These are phyloP conservation scores for Erythrolamprus reginae DNA, from an alignment of 2,113 vertebrate species.

Conservation along the genomic window DNA sequence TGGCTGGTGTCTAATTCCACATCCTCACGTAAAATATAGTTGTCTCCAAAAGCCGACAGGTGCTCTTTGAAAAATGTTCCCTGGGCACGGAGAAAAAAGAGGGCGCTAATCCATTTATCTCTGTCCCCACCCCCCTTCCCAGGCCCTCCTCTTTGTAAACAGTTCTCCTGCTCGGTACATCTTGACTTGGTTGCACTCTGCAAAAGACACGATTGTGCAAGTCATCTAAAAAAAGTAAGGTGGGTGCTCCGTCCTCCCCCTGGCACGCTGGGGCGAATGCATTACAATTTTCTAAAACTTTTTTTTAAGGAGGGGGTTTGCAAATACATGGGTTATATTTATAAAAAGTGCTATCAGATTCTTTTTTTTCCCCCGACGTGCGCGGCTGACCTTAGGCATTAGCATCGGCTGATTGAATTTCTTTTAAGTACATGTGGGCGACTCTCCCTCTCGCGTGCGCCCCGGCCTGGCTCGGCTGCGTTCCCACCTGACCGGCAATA, in stretches of 20 bases:
- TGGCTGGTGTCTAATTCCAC: neutral
- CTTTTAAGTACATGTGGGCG: conserved; percentile 76
- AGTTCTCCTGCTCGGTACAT: neutral
- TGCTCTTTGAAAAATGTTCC: neutral
- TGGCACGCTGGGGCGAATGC: conserved; percentile 65
- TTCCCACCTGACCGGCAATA: conserved; percentile 53
- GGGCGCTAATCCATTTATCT: neutral
- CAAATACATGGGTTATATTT: conserved; percentile 80
- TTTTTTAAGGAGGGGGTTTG: conserved; percentile 28
- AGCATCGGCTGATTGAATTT: conserved; percentile 87
- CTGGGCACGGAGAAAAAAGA: neutral
- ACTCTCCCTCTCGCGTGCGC: conserved; percentile 34
- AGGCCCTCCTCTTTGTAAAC: fast-evolving
- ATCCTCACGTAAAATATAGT: neutral
- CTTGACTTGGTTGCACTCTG: conserved; percentile 45
- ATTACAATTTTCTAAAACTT: conserved; percentile 71
- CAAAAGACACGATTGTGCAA: conserved; percentile 60
- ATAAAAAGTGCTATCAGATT: conserved; percentile 77
- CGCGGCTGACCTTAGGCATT: conserved; percentile 82
- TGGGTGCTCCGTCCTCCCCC: conserved; percentile 59
- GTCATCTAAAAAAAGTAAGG: conserved; percentile 68
- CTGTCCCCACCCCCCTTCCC: fast-evolving
- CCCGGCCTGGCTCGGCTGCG: conserved; percentile 1
- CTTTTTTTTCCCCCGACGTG: conserved; percentile 67
- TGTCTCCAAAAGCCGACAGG: neutral